phyloP scores from a whole-genome alignment of 2,113 vertebrate species.

The Pluvialis apricaria region DNA sequence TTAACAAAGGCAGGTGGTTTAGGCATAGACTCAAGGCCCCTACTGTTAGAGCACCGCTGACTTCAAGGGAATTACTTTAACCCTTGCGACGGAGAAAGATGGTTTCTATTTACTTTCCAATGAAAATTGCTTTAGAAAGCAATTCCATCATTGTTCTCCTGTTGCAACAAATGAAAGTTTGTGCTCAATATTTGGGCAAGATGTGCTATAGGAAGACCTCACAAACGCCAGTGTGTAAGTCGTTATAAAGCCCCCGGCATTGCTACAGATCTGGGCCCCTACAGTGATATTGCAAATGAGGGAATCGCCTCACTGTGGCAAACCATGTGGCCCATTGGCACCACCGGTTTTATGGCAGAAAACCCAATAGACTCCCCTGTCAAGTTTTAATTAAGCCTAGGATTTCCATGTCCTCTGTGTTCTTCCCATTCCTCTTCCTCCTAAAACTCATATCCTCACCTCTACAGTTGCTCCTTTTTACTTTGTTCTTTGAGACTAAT shows the following conservation, averaged over 20 bases:
- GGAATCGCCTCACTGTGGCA: no score
- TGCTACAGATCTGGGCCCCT: background rate
- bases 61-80: background rate
- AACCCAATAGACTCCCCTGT: background rate
- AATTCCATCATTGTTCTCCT: background rate
- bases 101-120: background rate
- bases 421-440: background rate
- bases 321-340: background rate
- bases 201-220: background rate
- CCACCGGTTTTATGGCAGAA: background rate
- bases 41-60: background rate
- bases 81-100: background rate
- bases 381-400: background rate
- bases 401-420: background rate
- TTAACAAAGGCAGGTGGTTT: slow-evolving; percentile 16
- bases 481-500: background rate
- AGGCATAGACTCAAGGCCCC: background rate
- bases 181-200: background rate
- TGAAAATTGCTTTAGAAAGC: background rate
- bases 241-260: accelerated
- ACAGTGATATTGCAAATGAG: background rate
- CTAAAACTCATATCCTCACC: background rate
- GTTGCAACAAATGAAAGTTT: background rate
- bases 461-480: background rate
- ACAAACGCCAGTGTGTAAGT: background rate